These are phyloP conservation scores for Acanthisitta chloris DNA, from an alignment of 2,113 vertebrate species.

Conservation along the genomic window DNA sequence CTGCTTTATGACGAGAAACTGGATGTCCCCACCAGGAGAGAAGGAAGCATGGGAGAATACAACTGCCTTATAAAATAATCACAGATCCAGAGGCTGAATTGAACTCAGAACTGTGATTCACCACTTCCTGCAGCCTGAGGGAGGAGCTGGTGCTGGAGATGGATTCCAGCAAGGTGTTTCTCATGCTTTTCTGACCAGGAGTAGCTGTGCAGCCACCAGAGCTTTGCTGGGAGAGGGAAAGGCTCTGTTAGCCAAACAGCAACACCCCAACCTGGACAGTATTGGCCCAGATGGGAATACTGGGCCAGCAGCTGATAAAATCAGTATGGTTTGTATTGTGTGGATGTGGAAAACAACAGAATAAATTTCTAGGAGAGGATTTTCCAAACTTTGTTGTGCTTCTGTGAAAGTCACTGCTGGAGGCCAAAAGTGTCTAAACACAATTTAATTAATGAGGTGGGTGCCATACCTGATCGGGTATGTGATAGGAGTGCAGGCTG, in stretches of 20 bases:
- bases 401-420: neutral
- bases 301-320: neutral
- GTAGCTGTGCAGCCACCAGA: neutral
- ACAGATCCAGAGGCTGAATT: neutral
- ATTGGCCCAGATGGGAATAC: neutral
- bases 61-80: neutral
- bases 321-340: neutral
- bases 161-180: neutral
- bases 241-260: neutral
- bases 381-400: neutral
- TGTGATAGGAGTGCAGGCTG: neutral
- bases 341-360: neutral
- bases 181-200: neutral
- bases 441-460: neutral
- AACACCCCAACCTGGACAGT: neutral
- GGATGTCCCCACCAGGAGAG: neutral
- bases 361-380: neutral
- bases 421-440: neutral
- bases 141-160: neutral
- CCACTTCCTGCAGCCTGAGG: fast-evolving
- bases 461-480: neutral
- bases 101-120: neutral
- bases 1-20: neutral
- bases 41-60: fast-evolving
- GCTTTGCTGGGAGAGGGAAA: neutral